A percentile compares a stretch with the other conserved stretches of the same genome.
Evolutionary conservation across 2,797 vertebrate species (phyloP).

Genomic region (Hyperoplus lanceolatus): DNA sequence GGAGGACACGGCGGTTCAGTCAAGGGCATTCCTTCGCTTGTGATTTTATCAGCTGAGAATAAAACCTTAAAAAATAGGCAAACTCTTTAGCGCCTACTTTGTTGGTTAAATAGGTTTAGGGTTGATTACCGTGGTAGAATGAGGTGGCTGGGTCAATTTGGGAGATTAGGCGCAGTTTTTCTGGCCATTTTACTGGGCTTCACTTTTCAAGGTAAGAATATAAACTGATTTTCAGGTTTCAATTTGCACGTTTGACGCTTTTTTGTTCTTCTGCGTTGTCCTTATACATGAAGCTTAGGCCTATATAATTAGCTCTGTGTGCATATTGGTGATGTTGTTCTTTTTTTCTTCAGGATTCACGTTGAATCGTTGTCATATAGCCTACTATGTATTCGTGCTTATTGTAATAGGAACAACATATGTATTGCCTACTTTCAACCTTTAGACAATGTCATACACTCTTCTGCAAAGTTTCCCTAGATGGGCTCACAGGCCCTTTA

Average conservation of each 20-base stretch:
- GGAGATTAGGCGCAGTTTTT: conserved; percentile 4
- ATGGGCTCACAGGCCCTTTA: not conserved
- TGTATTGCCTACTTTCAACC: not conserved
- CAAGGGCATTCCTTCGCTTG: conserved; percentile 1
- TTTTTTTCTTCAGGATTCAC: not conserved
- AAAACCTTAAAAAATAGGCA: no score
- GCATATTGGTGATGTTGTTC: not conserved
- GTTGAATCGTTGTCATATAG: not conserved
- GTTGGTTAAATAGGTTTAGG: no score
- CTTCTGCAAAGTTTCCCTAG: not conserved
- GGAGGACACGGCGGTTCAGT: not conserved
- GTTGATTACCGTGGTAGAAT: conserved; percentile 7
- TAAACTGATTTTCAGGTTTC: not conserved
- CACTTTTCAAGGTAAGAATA: conserved; percentile 68
- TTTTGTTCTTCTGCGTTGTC: not conserved
- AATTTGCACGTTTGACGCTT: fast-evolving
- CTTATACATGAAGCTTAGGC: fast-evolving
- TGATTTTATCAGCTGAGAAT: not conserved
- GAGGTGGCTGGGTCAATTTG: not conserved
- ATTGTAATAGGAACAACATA: not conserved
- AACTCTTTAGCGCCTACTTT: no score
- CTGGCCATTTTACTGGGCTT: conserved; percentile 29
- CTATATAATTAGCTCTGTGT: not conserved
- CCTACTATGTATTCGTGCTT: not conserved
- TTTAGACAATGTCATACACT: not conserved